Base-by-base conservation (phyloP, 2,113 vertebrate species). In the Melospiza melodia region DNA sequence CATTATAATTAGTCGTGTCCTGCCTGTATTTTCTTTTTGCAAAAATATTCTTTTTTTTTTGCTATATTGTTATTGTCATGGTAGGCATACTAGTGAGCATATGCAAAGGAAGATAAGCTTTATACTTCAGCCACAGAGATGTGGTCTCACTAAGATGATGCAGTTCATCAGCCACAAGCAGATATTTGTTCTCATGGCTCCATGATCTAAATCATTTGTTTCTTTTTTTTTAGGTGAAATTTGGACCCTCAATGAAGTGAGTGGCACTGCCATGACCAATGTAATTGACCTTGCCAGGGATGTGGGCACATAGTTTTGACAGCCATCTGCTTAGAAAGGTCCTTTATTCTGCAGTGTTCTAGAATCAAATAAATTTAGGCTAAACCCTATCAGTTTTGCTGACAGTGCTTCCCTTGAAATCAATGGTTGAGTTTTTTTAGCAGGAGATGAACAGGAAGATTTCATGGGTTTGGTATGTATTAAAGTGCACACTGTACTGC, bases 381-480 rank as follows among this genome's bases (percentile, higher is more conserved):
- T 20, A 78, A 75, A 88, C 10, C 13, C 59, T 49, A 9, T 41
- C 66, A 31, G 24, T 46, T 83, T 90, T 80, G 39, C 48, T 88
- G 61, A 80, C 10, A 41, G 9, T 49, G 46, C 44, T 48, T 74
- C 39, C 27, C 35, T 51, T 94, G 51, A 80, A 88, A 86, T 61
- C 75, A 92, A 2, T 46, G 33, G 11, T 6, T 55, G 31, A 4
- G 0, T 0, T 44, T 67, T 91, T 91, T 94, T 44, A 67, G 55
- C 63, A 80, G 37, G 46, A 91, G 63, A 58, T 21, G 51, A 90
- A 87, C 51, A 73, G 46, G 74, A 93, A 87, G 78, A 74, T 90
- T 86, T 93, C 72, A 75, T 57, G 61, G 68, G 75, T 80, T 90
- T 96, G 75, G 82, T 77, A 93, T 86, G 75, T 81, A 77, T 44